Conservation (phyloP, 2,888 invertebrate genomes). For the Sepioteuthis lessoniana region DNA sequence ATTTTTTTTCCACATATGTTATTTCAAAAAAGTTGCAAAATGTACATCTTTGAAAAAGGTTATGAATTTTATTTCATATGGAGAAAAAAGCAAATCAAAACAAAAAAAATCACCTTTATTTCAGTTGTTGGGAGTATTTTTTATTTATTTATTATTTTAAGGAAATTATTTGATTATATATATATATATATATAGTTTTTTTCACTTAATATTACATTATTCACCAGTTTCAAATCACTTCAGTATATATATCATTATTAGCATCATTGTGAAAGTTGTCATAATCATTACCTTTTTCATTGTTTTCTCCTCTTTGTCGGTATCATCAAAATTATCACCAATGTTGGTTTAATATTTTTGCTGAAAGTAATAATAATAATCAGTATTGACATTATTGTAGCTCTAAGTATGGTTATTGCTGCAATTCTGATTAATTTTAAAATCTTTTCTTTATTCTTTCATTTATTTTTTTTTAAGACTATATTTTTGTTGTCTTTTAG, state of each 20-base stretch:
- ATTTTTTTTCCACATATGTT: neutral
- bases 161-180: neutral
- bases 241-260: neutral
- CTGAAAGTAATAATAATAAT: no score
- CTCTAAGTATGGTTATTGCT: no score
- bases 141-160: neutral
- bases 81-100: no score
- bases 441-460: no score
- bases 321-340: neutral
- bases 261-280: no score
- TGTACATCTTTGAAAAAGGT: neutral
- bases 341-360: no score
- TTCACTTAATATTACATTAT: neutral
- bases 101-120: neutral
- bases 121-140: neutral
- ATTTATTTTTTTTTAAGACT: no score
- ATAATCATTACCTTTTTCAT: no score
- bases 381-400: no score
- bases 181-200: neutral
- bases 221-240: neutral
- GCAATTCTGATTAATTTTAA: no score
- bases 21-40: neutral
- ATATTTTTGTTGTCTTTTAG: no score
- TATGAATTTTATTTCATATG: neutral
- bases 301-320: neutral